Conservation (phyloP, 2,888 invertebrate species). For the Megalurothrips usitatus region DNA sequence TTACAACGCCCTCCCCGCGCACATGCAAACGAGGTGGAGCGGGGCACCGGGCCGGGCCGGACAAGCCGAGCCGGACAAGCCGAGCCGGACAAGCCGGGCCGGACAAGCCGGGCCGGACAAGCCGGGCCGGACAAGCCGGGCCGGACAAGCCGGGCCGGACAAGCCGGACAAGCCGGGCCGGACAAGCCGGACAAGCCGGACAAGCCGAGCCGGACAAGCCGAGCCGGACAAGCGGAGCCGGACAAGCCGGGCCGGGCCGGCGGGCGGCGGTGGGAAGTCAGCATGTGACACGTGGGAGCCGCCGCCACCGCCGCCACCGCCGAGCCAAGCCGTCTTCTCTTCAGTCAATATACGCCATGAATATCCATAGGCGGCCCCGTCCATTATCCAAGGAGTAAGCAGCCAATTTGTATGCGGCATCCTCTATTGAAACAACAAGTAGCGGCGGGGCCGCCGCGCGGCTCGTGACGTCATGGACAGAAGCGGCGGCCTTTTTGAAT, state of each 20-base stretch:
- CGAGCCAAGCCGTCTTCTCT: neutral
- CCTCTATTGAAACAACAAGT: slow-evolving; percentile 6
- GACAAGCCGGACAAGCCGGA: neutral
- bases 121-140: neutral
- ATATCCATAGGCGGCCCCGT: neutral
- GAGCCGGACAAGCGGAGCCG: neutral
- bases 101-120: neutral
- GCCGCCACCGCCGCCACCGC: neutral
- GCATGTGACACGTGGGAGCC: neutral
- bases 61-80: too few relatives aligned
- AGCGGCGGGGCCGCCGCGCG: too few relatives aligned
- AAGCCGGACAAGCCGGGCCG: neutral
- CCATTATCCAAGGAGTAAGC: neutral
- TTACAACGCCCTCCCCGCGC: too few relatives aligned
- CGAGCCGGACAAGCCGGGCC: neutral
- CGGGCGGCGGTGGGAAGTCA: neutral
- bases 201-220: neutral
- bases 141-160: neutral
- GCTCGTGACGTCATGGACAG: too few relatives aligned
- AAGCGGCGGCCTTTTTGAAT: slow-evolving; percentile 2
- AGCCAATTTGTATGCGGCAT: slow-evolving; percentile 13
- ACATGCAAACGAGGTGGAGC: too few relatives aligned
- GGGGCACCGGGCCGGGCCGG: too few relatives aligned
- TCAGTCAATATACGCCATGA: slow-evolving; percentile 17
- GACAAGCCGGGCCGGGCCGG: too few relatives aligned